phyloP scores from a whole-genome alignment of 1,140 invertebrate genomes.

The Neodiprion pinetum region DNA sequence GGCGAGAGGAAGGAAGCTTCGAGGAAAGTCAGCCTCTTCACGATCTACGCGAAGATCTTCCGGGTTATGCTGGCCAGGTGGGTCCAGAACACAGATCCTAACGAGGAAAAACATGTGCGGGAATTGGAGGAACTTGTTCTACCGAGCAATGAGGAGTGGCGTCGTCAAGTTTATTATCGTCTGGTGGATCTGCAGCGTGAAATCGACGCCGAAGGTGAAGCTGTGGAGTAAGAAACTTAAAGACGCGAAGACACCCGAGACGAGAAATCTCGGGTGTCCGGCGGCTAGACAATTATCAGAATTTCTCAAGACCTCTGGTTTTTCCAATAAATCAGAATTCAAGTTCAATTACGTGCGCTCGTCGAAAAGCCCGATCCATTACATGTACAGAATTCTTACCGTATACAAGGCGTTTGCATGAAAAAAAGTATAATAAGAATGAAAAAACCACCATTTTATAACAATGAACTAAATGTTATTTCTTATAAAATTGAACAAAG shows the following conservation, averaged over 20 bases:
- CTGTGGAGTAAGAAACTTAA: background rate
- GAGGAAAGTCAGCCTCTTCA: conserved; percentile 39
- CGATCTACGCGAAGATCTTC: conserved; percentile 48
- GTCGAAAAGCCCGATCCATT: too few relatives aligned
- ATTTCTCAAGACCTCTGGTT: too few relatives aligned
- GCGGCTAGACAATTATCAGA: too few relatives aligned
- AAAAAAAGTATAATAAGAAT: too few relatives aligned
- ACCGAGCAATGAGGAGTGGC: conserved; percentile 77
- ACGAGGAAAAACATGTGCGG: conserved; percentile 22
- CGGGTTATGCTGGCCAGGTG: conserved; percentile 43
- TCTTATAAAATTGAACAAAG: too few relatives aligned
- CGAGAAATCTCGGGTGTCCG: too few relatives aligned
- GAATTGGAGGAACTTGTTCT: conserved; percentile 59
- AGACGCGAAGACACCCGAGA: background rate
- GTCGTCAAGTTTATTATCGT: conserved; percentile 75
- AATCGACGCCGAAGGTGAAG: conserved; percentile 34
- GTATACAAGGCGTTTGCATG: too few relatives aligned
- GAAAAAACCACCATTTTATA: too few relatives aligned
- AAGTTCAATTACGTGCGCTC: too few relatives aligned
- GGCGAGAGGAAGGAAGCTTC: conserved; percentile 17
- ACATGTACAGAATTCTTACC: too few relatives aligned
- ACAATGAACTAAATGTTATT: too few relatives aligned
- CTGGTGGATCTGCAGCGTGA: conserved; percentile 74
- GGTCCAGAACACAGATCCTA: conserved; percentile 22
- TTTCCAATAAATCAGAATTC: too few relatives aligned